Conservation (phyloP, 2,888 invertebrate species). For the Acleris cristana region DNA sequence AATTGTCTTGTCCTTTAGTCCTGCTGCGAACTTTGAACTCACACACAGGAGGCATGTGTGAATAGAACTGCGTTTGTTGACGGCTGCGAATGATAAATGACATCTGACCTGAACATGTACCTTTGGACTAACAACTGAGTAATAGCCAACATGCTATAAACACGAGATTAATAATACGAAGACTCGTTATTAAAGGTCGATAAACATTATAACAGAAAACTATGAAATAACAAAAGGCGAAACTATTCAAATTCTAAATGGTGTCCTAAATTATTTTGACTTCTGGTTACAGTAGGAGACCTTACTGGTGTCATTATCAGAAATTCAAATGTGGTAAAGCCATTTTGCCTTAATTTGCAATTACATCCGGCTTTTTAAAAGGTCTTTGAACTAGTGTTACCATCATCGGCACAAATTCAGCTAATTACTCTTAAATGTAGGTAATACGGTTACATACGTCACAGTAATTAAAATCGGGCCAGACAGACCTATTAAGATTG, state of each 20-base stretch:
- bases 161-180: neutral
- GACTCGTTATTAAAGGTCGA: too few species aligned
- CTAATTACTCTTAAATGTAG: slow-evolving; percentile 18
- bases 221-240: too few species aligned
- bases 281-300: too few species aligned
- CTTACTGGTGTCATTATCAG: neutral
- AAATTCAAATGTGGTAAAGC: neutral
- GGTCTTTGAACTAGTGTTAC: slow-evolving; percentile 7
- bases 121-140: slow-evolving; percentile 21
- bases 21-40: slow-evolving; percentile 42
- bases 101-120: slow-evolving; percentile 8
- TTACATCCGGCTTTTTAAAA: neutral
- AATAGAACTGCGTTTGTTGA: neutral
- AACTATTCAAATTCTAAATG: too few species aligned
- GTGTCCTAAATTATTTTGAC: too few species aligned
- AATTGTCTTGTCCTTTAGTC: slow-evolving; percentile 57
- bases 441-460: slow-evolving; percentile 6
- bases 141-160: slow-evolving; percentile 8
- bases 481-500: neutral
- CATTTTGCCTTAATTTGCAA: neutral
- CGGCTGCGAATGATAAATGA: slow-evolving; percentile 11
- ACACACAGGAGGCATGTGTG: neutral
- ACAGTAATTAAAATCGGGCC: slow-evolving; percentile 9
- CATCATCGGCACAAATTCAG: slow-evolving; percentile 16
- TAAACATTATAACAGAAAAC: too few species aligned